Conservation (phyloP, 1,140 invertebrate genomes). For the Glomeris maerens region DNA sequence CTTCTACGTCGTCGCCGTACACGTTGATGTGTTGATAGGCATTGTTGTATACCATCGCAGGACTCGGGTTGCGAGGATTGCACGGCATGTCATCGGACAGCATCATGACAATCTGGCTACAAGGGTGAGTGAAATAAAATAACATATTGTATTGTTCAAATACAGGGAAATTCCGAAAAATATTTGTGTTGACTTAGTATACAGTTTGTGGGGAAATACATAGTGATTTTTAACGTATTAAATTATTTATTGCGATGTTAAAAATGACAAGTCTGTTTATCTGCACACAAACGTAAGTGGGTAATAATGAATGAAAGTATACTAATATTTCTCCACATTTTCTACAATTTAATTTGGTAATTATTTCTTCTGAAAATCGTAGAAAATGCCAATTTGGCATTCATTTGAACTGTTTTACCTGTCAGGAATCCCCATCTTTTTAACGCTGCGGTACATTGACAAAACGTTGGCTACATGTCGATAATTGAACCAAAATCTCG, state of each 20-base stretch:
- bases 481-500: slow-evolving; percentile 99
- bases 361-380: too few species aligned
- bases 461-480: slow-evolving; percentile 97
- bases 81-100: slow-evolving; percentile 99
- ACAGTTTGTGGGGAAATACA: not conserved
- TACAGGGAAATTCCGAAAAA: not conserved
- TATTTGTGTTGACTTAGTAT: not conserved
- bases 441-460: slow-evolving; percentile 94
- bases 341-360: too few species aligned
- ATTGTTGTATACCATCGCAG: slow-evolving; percentile 97
- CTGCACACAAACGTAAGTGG: too few species aligned
- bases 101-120: slow-evolving; percentile 82
- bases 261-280: too few species aligned
- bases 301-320: too few species aligned
- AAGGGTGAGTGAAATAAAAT: slow-evolving; percentile 26
- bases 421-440: slow-evolving; percentile 92
- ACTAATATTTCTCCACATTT: too few species aligned
- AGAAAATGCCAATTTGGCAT: not conserved
- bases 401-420: slow-evolving; percentile 31
- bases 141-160: too few species aligned
- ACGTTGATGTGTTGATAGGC: slow-evolving; percentile 96
- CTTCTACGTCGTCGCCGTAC: slow-evolving; percentile 98
- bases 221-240: too few species aligned
- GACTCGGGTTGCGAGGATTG: slow-evolving; percentile 90
- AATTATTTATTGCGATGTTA: too few species aligned